Base-by-base conservation (phyloP, 2,888 invertebrate genomes). In the Ischnus inquisitorius region DNA sequence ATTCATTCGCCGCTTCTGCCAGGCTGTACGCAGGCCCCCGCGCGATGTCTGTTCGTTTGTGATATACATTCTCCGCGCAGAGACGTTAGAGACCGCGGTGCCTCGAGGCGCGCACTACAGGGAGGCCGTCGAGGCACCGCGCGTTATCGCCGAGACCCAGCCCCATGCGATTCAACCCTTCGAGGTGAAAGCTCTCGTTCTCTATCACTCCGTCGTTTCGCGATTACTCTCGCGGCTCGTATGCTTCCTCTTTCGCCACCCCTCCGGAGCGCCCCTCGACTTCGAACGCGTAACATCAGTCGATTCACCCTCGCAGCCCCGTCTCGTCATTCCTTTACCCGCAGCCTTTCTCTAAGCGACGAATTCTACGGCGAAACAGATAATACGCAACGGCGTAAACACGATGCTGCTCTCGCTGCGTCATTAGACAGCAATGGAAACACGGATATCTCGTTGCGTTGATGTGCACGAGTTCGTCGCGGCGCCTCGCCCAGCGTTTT, bases 131-230 rank as follows among this genome's bases (percentile, higher is more conserved):
- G 46, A 69, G 79, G 60, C 46, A 57, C 71, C 60, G 84, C 84
- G 81, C 85, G 90, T 91, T 91, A 91, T 91, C 91, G 88, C 88
- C 85, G 83, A 83, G 82, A 87, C 87, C 85, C 91, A 91, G 90
- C 87, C 90, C 57, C 87, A 83, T 88, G 88, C 87, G 87, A 88
- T 87, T 88, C 88, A 79, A 64, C 86, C 87, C 89, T 83, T 87
- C 82, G 77, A 82, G 77, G 78, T 83, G 80, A 83, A 54, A 62
- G 71, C 69, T 82, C 48, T 43, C 54, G 22, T 25, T 34, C 48
- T 60, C 57, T 28, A 25, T 51, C 78, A 51, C 72, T 41, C 48
- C 46, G 67, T 67, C 28, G 25, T 78, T 83, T 76, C 54, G 74
- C 82, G 67, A 78, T 81, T 68, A 71, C 72, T 67, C 54, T 60